Conservation (phyloP, 2,888 invertebrate genomes). For the Athalia cordata region DNA sequence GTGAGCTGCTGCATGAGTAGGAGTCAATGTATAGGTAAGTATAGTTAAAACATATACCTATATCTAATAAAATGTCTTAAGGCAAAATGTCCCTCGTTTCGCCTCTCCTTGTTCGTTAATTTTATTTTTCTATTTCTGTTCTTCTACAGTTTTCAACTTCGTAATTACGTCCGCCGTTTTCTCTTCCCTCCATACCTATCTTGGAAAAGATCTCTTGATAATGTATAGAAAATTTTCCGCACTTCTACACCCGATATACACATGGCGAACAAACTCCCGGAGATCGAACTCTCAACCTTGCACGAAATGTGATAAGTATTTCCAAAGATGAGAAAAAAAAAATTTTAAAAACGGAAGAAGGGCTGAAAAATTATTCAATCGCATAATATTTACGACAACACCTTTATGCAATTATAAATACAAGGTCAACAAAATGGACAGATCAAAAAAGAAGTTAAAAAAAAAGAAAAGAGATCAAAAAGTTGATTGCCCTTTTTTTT, state of each 20-base stretch:
- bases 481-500: background rate
- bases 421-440: too few species aligned
- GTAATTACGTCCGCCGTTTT: conserved; percentile 4
- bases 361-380: too few species aligned
- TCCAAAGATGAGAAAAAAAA: background rate
- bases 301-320: too few species aligned
- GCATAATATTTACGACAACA: too few species aligned
- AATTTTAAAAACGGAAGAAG: too few species aligned
- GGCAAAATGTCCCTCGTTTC: background rate
- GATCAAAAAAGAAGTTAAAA: too few species aligned
- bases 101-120: background rate
- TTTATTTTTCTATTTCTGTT: background rate
- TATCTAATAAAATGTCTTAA: background rate
- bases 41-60: background rate
- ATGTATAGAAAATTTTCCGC: background rate
- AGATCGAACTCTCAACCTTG: background rate
- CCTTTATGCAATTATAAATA: too few species aligned
- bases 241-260: background rate
- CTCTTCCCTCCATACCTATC: too few species aligned
- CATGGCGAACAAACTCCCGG: too few species aligned
- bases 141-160: background rate
- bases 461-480: background rate
- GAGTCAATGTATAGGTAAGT: too few species aligned
- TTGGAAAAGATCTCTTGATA: background rate
- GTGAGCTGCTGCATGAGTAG: too few species aligned